Conservation (phyloP, 2,113 vertebrate genomes). For the Natator depressus region DNA sequence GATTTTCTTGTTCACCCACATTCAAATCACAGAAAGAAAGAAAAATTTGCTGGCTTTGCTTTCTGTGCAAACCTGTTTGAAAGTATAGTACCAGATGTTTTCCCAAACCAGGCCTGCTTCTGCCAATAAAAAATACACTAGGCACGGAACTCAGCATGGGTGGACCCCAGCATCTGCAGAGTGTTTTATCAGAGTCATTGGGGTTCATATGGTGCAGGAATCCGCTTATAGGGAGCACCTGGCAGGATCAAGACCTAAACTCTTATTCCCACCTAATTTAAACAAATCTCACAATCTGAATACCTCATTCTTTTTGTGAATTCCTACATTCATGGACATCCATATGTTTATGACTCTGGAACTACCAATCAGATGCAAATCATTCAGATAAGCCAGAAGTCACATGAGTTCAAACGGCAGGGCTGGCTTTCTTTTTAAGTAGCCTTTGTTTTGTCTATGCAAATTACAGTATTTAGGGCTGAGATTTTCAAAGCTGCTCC, state of each 20-base stretch:
- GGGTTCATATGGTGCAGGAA: not conserved
- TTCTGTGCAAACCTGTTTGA: not conserved
- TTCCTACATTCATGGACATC: not conserved
- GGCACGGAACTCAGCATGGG: not conserved
- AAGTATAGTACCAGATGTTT: not conserved
- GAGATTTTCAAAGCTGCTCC: not conserved
- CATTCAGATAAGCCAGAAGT: not conserved
- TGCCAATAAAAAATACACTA: not conserved
- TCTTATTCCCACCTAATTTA: not conserved
- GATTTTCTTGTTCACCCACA: not conserved
- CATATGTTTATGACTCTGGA: not conserved
- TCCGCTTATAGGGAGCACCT: not conserved
- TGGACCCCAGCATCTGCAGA: not conserved
- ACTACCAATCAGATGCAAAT: not conserved
- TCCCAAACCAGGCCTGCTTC: not conserved
- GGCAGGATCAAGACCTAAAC: not conserved
- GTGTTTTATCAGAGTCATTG: not conserved
- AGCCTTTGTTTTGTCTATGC: not conserved
- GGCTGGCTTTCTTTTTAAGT: not conserved
- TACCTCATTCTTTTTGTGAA: not conserved
- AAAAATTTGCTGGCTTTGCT: not conserved
- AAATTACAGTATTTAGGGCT: not conserved
- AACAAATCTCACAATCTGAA: fast-evolving
- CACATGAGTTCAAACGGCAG: not conserved
- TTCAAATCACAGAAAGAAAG: not conserved